Conservation (phyloP, 2,888 invertebrate species). For the Tenthredo livida region DNA sequence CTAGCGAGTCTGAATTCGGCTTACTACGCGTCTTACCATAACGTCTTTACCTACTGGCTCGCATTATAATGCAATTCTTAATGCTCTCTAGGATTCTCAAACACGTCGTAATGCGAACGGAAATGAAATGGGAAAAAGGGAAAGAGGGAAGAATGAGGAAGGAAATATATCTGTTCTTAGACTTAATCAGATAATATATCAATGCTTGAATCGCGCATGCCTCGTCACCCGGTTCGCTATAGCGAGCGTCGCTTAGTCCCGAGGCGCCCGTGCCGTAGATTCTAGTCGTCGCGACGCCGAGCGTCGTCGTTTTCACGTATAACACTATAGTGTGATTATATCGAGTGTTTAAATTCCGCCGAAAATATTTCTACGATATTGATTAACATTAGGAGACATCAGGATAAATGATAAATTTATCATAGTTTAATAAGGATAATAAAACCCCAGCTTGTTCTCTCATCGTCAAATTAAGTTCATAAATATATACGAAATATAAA, state of each 20-base stretch:
- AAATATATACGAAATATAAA: background rate
- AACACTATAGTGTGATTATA: background rate
- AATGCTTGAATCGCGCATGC: conserved; percentile 65
- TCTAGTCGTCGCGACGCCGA: conserved; percentile 65
- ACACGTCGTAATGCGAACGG: background rate
- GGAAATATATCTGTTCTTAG: conserved; percentile 4
- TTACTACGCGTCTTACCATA: background rate
- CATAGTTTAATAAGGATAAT: background rate
- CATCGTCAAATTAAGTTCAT: background rate
- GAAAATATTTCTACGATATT: background rate
- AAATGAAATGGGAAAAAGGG: background rate
- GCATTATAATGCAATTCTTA: no score
- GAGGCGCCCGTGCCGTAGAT: conserved; percentile 62
- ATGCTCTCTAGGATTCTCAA: no score
- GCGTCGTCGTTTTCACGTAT: conserved; percentile 55
- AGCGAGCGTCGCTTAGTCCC: conserved; percentile 57
- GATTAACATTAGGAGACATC: background rate
- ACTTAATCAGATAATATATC: conserved; percentile 45
- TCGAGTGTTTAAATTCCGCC: background rate
- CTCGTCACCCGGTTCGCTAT: conserved; percentile 56
- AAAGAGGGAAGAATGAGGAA: background rate
- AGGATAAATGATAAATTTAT: background rate
- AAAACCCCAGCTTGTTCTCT: no score
- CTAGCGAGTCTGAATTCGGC: background rate
- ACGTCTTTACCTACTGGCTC: background rate